Evolutionary conservation across 1,140 invertebrate genomes (phyloP).

Genomic region (Scylla paramamosain): DNA sequence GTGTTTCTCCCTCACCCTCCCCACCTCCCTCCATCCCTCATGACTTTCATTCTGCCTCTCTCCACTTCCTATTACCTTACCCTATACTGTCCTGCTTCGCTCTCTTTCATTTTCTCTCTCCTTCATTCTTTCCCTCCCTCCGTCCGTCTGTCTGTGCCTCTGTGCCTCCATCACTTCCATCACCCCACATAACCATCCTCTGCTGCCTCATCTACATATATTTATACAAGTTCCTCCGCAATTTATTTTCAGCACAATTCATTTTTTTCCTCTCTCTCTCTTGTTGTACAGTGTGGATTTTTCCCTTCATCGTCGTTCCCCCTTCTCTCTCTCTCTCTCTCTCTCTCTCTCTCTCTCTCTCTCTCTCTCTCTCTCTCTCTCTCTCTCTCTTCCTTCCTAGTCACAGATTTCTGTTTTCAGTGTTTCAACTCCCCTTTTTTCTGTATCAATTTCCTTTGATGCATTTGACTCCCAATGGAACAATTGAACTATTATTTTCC

Average conservation of each 20-base stretch:
- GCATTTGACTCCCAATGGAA: conserved; percentile 68
- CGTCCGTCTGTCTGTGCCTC: background rate
- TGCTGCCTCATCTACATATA: conserved; percentile 66
- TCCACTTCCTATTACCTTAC: background rate
- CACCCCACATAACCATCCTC: background rate
- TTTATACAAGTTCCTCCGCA: conserved; percentile 58
- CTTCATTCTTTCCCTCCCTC: background rate
- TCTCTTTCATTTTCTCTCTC: background rate
- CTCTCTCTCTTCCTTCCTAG: conserved; percentile 27
- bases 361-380: conserved; percentile 30
- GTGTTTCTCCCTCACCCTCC: background rate
- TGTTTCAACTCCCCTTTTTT: conserved; percentile 60
- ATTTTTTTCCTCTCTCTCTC: conserved; percentile 55
- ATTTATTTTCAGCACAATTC: conserved; percentile 68
- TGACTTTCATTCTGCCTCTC: background rate
- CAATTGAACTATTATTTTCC: conserved; percentile 73
- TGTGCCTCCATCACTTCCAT: background rate
- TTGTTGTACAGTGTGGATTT: background rate
- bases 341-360: background rate
- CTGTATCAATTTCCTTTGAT: conserved; percentile 74
- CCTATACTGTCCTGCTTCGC: background rate
- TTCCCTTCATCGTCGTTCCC: background rate
- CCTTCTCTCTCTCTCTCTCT: background rate
- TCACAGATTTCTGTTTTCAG: conserved; percentile 68
- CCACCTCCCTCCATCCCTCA: background rate